phyloP scores from a whole-genome alignment of 2,113 vertebrate species.

The Toxotes chatareus region DNA sequence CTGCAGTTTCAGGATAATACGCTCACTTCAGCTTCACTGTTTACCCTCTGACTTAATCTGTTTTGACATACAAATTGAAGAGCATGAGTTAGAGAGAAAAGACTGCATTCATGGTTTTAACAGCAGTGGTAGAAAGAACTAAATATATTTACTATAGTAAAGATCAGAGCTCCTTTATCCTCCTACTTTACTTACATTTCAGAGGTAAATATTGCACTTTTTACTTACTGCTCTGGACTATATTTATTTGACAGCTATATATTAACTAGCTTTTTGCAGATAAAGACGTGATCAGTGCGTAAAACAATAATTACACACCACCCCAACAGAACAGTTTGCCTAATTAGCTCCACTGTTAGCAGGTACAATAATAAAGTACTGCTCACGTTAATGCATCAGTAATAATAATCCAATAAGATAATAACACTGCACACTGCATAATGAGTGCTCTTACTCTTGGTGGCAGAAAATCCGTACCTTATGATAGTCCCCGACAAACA shows the following conservation, averaged over 20 bases:
- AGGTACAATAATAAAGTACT: background rate
- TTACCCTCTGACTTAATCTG: conserved; percentile 51
- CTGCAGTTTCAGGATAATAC: conserved; percentile 46
- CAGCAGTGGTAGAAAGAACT: conserved; percentile 13
- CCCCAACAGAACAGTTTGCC: background rate
- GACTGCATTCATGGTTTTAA: conserved; percentile 3
- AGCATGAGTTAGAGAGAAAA: background rate
- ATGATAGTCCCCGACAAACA: background rate
- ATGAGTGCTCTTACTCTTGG: background rate
- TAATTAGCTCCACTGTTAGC: background rate
- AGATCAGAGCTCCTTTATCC: too few species aligned
- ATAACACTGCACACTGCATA: background rate
- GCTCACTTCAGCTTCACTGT: conserved; percentile 36
- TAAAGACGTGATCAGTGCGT: background rate
- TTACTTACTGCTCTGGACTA: too few species aligned
- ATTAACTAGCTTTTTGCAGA: background rate
- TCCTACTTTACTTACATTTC: too few species aligned
- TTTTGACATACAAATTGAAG: conserved; percentile 37
- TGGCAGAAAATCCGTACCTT: background rate
- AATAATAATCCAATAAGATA: background rate
- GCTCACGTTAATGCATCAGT: background rate
- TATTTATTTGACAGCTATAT: too few species aligned
- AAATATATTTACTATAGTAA: conserved; percentile 10
- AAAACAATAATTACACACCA: background rate
- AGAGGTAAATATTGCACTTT: too few species aligned